Base-by-base conservation (phyloP, 2,888 invertebrate species). In the Ethmia dodecea region DNA sequence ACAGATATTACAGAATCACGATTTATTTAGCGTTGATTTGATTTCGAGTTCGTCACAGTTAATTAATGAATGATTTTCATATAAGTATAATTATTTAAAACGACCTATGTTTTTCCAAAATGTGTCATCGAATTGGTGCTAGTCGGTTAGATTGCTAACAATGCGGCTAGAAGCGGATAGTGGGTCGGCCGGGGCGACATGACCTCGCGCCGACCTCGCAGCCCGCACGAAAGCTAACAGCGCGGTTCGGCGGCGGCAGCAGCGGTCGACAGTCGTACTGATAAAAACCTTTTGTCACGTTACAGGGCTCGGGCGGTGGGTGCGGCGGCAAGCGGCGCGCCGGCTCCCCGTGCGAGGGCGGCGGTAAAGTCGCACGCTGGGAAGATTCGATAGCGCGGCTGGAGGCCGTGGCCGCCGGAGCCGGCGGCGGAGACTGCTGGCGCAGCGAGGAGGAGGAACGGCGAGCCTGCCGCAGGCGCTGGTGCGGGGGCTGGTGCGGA, bases 381-480 rank as follows among this genome's bases (percentile, higher is more conserved):
- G 84, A 86, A 54, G 84, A 86, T 61, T 83, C 83, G 35, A 86
- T 86, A 48, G 84, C 86, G 49, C 64, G 83, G 59, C 70, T 84
- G 28, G 86, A 86, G 69, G 84, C 84, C 45, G 86, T 89, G 62
- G 89, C 89, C 55, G 89, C 89, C 55, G 89, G 90, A 49, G 90
- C 89, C 37, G 89, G 89, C 59, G 89, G 89, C 57, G 88, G 87
- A 33, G 89, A 89, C 57, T 83, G 84, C 68, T 89, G 89, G 70
- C 79, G 89, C 31, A 75, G 75, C 77, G 70, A 89, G 74, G 73
- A 87, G 68, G 76, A 88, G 66, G 80, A 87, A 76, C 45, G 87
- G 70, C 70, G 84, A 62, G 73, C 89, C 57, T 73, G 83, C 50
- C 79, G 86, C 73, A 72, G 89, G 76, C 69, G 89, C 78, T 75